Conservation (phyloP, 2,113 vertebrate species). For the Noturus placidus region DNA sequence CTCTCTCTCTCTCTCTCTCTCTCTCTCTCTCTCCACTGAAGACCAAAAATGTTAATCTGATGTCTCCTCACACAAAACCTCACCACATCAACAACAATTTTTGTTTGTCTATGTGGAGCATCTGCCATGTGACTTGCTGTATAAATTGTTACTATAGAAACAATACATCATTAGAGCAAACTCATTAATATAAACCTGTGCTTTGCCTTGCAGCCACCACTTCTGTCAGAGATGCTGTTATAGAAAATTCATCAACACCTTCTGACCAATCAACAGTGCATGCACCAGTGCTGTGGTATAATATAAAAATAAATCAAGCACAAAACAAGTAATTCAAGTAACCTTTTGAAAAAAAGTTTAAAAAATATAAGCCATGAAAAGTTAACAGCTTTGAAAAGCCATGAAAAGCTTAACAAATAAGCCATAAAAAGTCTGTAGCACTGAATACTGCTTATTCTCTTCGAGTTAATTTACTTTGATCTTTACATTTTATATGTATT, state of each 20-base stretch:
- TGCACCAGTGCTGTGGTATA: conserved; percentile 12
- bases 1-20: not conserved
- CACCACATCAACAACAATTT: not conserved
- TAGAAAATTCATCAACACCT: not conserved
- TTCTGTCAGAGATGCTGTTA: not conserved
- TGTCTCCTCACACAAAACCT: not conserved
- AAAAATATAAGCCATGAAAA: conserved; percentile 63
- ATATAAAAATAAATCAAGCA: conserved; percentile 69
- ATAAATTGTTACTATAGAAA: not conserved
- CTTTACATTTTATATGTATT: conserved; percentile 25
- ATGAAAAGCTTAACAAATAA: conserved; percentile 61
- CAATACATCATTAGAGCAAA: not conserved
- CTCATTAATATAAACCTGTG: not conserved
- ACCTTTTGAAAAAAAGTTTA: conserved; percentile 61
- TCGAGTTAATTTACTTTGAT: conserved; percentile 16
- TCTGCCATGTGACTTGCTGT: not conserved
- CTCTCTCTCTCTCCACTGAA: not conserved
- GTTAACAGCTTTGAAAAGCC: conserved; percentile 38
- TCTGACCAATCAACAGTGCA: not conserved
- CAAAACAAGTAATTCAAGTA: conserved; percentile 97
- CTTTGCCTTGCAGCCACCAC: not conserved
- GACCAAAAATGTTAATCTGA: not conserved
- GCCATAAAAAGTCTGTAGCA: conserved; percentile 49
- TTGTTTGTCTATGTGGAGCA: not conserved
- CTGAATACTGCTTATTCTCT: conserved; percentile 32